Evolutionary conservation across 2,888 invertebrate genomes (phyloP).

Genomic region (Epinotia ramella): DNA sequence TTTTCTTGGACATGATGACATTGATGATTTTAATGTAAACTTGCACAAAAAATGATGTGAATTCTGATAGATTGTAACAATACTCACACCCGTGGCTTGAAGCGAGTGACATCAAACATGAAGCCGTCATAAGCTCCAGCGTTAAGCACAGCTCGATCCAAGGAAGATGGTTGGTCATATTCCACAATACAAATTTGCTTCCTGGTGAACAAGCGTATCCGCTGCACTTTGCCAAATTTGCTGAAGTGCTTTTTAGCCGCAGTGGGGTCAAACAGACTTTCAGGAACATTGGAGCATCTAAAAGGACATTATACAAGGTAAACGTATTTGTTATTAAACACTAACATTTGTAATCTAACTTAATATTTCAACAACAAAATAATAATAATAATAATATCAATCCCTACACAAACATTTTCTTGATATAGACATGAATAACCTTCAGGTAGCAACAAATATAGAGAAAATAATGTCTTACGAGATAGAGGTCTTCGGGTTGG

Average conservation of each 20-base stretch:
- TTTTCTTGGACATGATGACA: too few relatives aligned
- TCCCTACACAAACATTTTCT: background rate
- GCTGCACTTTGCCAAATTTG: slow-evolving; percentile 89
- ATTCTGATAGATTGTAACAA: background rate
- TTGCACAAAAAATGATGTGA: too few relatives aligned
- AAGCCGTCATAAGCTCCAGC: slow-evolving; percentile 87
- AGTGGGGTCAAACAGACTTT: slow-evolving; percentile 84
- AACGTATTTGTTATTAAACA: background rate
- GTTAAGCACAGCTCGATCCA: slow-evolving; percentile 85
- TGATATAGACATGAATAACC: slow-evolving; percentile 8
- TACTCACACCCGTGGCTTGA: slow-evolving; percentile 77
- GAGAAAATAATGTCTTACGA: slow-evolving; percentile 66
- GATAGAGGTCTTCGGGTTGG: slow-evolving; percentile 73
- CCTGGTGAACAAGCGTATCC: slow-evolving; percentile 87
- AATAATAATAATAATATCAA: background rate
- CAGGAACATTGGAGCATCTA: slow-evolving; percentile 88
- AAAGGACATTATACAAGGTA: slow-evolving; percentile 47
- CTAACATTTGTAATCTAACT: slow-evolving; percentile 3
- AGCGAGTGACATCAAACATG: slow-evolving; percentile 86
- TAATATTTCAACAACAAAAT: background rate
- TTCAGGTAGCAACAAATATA: slow-evolving; percentile 3
- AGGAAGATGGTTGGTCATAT: slow-evolving; percentile 86
- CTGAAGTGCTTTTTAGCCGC: slow-evolving; percentile 88
- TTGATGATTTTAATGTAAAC: too few relatives aligned
- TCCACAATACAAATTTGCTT: slow-evolving; percentile 88